A percentile compares a stretch with the other conserved stretches of the same genome.
Evolutionary conservation across 64 coral and sea anemone species (phyloP).

Genomic region (Pocillopora damicornis): DNA sequence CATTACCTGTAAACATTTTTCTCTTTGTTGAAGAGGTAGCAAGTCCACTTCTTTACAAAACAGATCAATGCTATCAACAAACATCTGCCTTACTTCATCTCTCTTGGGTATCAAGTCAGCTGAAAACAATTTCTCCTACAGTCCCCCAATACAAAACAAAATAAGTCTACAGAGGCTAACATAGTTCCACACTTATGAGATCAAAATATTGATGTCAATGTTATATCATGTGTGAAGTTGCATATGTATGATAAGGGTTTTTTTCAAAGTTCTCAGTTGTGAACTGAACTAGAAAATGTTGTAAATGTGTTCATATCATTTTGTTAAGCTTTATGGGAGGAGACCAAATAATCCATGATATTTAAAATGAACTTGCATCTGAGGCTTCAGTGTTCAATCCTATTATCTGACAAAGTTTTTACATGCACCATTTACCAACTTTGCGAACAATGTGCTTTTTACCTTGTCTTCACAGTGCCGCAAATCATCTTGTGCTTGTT

Average conservation of each 20-base stretch:
- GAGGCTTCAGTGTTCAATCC: too few species aligned
- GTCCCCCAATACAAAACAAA: neutral
- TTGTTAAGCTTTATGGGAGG: too few species aligned
- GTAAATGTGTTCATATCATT: too few species aligned
- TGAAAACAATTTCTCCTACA: neutral
- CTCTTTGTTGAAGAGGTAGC: constrained; percentile 25
- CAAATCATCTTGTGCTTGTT: constrained; percentile 6
- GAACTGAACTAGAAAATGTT: too few species aligned
- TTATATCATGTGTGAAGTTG: too few species aligned
- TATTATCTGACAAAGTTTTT: too few species aligned
- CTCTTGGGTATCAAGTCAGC: neutral
- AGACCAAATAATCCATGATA: too few species aligned
- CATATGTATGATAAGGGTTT: too few species aligned
- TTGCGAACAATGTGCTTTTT: neutral
- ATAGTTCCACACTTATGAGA: too few species aligned
- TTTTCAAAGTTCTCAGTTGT: too few species aligned
- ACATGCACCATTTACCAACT: neutral
- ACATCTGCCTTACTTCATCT: constrained; percentile 4
- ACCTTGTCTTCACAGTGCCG: constrained; percentile 19
- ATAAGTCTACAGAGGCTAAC: neutral
- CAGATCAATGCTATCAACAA: constrained; percentile 14
- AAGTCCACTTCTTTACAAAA: constrained; percentile 5
- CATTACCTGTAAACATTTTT: neutral
- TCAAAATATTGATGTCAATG: too few species aligned
- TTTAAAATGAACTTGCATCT: too few species aligned